Conservation (phyloP, 2,797 vertebrate species). For the Sebastes miniatus region DNA sequence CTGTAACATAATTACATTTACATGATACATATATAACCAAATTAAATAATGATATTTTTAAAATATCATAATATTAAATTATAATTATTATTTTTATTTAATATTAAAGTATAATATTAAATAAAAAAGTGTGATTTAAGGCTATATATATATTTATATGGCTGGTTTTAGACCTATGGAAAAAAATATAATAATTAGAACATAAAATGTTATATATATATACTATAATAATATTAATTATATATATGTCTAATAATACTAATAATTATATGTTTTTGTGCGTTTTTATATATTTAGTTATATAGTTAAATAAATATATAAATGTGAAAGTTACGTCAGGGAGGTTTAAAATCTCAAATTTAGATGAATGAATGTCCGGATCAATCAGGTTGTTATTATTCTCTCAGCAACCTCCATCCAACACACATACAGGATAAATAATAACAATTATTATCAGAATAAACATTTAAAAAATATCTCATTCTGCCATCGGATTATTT, state of each 20-base stretch:
- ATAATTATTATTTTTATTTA: too few relatives aligned
- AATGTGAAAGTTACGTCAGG: conserved; percentile 66
- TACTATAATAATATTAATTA: too few relatives aligned
- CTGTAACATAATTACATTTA: background rate
- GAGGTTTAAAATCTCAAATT: conserved; percentile 63
- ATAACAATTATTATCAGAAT: too few relatives aligned
- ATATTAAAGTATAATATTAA: too few relatives aligned
- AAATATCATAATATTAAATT: too few relatives aligned
- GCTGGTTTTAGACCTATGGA: too few relatives aligned
- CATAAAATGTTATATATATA: too few relatives aligned
- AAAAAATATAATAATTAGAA: too few relatives aligned
- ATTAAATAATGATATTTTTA: background rate
- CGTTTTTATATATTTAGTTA: too few relatives aligned
- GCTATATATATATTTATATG: too few relatives aligned
- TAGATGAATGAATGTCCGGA: conserved; percentile 63
- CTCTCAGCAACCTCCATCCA: background rate
- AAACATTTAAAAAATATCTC: background rate
- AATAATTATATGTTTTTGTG: too few relatives aligned
- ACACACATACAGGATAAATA: background rate
- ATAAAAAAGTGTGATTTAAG: background rate
- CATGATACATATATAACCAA: background rate
- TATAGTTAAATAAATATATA: conserved; percentile 2
- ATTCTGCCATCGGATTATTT: background rate
- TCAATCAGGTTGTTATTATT: conserved; percentile 19
- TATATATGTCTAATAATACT: too few relatives aligned